Percentiles rank a stretch among this genome's conserved stretches.
Conservation (phyloP, 2,797 vertebrate species). For the Euthynnus affinis region DNA sequence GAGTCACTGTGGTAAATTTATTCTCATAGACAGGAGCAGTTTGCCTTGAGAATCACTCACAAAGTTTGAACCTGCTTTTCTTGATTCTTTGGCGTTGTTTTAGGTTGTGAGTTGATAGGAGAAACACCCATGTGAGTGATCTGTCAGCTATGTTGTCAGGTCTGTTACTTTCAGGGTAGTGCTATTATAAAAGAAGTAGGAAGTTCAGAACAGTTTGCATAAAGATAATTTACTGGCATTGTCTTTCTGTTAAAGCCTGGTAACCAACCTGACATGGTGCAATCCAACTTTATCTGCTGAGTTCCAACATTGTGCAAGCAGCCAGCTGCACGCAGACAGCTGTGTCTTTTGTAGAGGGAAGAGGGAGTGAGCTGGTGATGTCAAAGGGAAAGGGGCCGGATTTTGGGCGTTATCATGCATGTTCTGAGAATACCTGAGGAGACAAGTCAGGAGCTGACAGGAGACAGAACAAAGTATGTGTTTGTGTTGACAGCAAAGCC, state of each 20-base stretch:
- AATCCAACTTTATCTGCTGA: slow-evolving; percentile 29
- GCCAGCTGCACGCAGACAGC: slow-evolving; percentile 32
- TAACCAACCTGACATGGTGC: slow-evolving; percentile 12
- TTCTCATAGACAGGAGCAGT: not conserved
- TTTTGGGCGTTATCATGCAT: slow-evolving; percentile 63
- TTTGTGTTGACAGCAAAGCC: slow-evolving; percentile 54
- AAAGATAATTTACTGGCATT: not conserved
- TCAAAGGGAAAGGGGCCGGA: slow-evolving; percentile 71
- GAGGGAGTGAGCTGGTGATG: slow-evolving; percentile 75
- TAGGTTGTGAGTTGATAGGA: slow-evolving; percentile 20
- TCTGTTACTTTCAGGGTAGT: not conserved
- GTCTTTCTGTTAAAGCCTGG: not conserved
- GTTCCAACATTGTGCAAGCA: slow-evolving; percentile 61
- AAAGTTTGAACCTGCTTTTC: slow-evolving; percentile 59
- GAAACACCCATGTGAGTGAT: slow-evolving; percentile 68
- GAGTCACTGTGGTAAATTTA: not conserved
- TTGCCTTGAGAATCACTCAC: not conserved
- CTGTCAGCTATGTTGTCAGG: slow-evolving; percentile 33
- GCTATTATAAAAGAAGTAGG: not conserved
- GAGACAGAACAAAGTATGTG: slow-evolving; percentile 57
- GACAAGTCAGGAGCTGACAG: slow-evolving; percentile 79
- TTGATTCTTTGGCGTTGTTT: slow-evolving; percentile 51
- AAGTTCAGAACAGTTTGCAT: slow-evolving; percentile 20
- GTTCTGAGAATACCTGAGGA: slow-evolving; percentile 82
- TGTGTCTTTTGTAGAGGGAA: slow-evolving; percentile 34